Percentiles rank a stretch among this genome's conserved stretches.
Evolutionary conservation across 2,797 vertebrate species (phyloP).

Genomic region (Lemur catta): DNA sequence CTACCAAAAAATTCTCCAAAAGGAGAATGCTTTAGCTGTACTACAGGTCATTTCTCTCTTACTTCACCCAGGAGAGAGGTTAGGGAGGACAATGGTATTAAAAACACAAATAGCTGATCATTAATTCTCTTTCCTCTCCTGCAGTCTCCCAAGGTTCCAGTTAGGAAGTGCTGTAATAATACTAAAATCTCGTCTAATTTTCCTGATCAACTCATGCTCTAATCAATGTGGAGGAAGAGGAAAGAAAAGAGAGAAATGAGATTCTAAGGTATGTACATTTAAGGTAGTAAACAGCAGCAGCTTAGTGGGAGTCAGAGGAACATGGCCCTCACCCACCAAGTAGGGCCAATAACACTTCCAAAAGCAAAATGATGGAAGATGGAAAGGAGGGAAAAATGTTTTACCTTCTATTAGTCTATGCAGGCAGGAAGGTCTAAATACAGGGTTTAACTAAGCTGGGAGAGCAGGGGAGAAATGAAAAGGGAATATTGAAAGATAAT

Average conservation of each 20-base stretch:
- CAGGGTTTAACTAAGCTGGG: background rate
- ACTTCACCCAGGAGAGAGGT: background rate
- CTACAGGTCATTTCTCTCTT: constrained; percentile 1
- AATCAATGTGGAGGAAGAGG: constrained; percentile 14
- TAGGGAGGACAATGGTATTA: background rate
- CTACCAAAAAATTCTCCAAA: background rate
- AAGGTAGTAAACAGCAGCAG: constrained; percentile 39
- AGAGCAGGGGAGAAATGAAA: background rate
- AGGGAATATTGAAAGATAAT: background rate
- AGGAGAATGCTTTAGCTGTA: constrained; percentile 11
- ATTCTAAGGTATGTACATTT: background rate
- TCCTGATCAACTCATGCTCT: background rate
- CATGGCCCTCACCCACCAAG: background rate
- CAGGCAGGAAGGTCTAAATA: background rate
- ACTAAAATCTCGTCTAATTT: constrained; percentile 13
- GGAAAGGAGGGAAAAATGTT: background rate
- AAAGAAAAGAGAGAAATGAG: constrained; percentile 25
- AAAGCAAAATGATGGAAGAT: background rate
- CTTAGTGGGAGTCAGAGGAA: background rate
- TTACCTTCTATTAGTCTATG: background rate
- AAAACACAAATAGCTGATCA: background rate
- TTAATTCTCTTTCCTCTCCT: constrained; percentile 16
- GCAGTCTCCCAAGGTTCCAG: background rate
- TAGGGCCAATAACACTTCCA: background rate
- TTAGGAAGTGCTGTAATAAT: constrained; percentile 29